These are phyloP conservation scores for Lophius americanus DNA, from an alignment of 2,797 vertebrate genomes.

Conservation along the genomic window DNA sequence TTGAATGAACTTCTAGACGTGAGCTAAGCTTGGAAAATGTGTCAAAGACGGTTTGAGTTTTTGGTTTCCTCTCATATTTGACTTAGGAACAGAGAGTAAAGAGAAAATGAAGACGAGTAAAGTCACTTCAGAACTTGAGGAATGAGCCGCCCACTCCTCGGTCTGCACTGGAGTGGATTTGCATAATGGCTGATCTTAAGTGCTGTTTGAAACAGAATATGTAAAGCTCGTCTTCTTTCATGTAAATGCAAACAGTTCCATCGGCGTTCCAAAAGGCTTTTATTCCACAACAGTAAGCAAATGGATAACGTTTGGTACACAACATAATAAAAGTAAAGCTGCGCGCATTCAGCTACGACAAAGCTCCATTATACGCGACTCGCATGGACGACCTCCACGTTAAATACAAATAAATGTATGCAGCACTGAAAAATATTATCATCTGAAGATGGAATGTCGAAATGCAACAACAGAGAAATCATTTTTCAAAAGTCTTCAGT, in stretches of 20 bases:
- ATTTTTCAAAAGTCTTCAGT: constrained; percentile 32
- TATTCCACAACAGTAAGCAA: too few species aligned
- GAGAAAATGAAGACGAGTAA: background rate
- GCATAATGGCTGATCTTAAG: constrained; percentile 6
- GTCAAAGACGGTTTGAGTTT: background rate
- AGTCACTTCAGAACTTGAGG: background rate
- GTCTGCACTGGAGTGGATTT: background rate
- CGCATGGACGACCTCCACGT: background rate
- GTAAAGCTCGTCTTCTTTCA: constrained; percentile 13
- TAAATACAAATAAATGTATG: background rate
- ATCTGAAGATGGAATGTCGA: constrained; percentile 23
- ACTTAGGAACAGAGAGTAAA: background rate
- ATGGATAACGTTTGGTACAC: too few species aligned
- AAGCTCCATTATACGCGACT: background rate
- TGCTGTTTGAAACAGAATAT: constrained; percentile 1
- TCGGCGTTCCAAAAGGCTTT: background rate
- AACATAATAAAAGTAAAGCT: too few species aligned
- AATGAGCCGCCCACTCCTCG: background rate
- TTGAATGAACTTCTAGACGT: too few species aligned
- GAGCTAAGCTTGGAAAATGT: background rate
- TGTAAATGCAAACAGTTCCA: constrained; percentile 4
- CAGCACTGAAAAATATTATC: constrained; percentile 11
- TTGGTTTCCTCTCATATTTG: background rate
- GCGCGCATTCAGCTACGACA: too few species aligned
- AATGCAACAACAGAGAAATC: constrained; percentile 24